Evolutionary conservation across 2,797 vertebrate species (phyloP).

Genomic region (Eulemur rubriventer): DNA sequence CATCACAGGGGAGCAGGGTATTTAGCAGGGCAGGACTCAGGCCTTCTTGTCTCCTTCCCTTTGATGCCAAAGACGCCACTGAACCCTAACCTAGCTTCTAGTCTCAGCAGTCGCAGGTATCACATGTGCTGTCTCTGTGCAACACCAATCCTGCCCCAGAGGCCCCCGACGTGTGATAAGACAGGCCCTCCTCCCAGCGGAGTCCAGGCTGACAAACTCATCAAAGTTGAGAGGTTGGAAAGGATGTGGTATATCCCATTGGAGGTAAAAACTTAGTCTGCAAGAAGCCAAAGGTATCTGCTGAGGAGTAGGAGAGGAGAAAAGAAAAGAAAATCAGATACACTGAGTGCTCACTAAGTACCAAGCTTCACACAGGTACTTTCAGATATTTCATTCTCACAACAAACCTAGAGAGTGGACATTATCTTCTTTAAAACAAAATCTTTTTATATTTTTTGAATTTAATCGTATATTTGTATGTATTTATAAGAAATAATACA

Average conservation of each 20-base stretch:
- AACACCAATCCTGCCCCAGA: neutral
- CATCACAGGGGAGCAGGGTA: neutral
- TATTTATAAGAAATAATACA: neutral
- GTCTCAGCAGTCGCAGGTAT: neutral
- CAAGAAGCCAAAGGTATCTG: neutral
- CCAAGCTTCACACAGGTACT: neutral
- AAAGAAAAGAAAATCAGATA: neutral
- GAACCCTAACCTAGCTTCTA: neutral
- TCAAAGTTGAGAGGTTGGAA: neutral
- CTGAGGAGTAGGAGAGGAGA: neutral
- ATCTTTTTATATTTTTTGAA: neutral
- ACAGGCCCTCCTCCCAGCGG: neutral
- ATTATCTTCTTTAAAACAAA: neutral
- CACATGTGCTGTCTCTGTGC: neutral
- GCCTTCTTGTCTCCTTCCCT: neutral
- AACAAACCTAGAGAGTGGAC: neutral
- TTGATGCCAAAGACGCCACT: neutral
- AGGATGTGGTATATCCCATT: fast-evolving
- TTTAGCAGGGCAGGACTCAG: neutral
- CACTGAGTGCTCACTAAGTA: neutral
- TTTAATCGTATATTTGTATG: neutral
- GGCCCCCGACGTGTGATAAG: too few relatives aligned
- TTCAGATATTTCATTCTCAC: neutral
- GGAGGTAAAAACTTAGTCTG: neutral
- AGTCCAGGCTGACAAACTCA: neutral